Evolutionary conservation across 2,113 vertebrate genomes (phyloP), one percentile per base, ranked within the genome.

Genomic region (Pipa parva): DNA sequence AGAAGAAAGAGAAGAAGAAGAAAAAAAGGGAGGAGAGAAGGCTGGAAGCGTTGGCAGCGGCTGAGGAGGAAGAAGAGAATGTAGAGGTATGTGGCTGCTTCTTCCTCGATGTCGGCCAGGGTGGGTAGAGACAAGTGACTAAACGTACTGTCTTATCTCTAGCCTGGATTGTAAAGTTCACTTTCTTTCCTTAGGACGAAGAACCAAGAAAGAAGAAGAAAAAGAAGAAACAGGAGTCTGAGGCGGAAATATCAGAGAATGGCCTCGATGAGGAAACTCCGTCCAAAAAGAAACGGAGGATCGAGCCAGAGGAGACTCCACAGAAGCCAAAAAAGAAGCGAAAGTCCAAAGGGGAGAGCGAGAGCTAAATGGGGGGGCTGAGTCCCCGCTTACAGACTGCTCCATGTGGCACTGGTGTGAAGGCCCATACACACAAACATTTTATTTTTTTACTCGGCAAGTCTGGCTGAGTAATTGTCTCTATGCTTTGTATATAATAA

Each of bases 1-100:
- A 90, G 4, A 96, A 98, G 74, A 93, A 89, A 11, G 93, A 96
- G 61, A 95, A 92, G 79, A 97, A 95, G 56, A 92, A 75, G 25
- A 87, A 76, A 59, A 97, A 93, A 77, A 76, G 87, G 1, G 91
- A 93, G 57, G 92, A 93, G 81, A 84, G 73, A 42, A 83, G 81
- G 3, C 71, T 88, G 50, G 87, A 90, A 45, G 88, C 88, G 0
- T 37, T 89, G 12, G 84, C 78, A 0, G 74, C 76, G 54, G 77
- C 76, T 0, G 84, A 76, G 61, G 79, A 67, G 0, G 76, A 75
- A 0, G 84, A 60, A 31, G 10, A 75, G 7, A 82, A 89, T 0
- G 74, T 75, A 0, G 84, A 91, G 39, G 79, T 84, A 5, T 3
- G 54, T 24, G 46, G 5, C 2, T 2, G 5, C 2, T 2, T 49